A percentile compares a stretch with the other conserved stretches of the same genome.
Conservation (phyloP, 2,888 invertebrate genomes). For the Ornithoptera alexandrae region DNA sequence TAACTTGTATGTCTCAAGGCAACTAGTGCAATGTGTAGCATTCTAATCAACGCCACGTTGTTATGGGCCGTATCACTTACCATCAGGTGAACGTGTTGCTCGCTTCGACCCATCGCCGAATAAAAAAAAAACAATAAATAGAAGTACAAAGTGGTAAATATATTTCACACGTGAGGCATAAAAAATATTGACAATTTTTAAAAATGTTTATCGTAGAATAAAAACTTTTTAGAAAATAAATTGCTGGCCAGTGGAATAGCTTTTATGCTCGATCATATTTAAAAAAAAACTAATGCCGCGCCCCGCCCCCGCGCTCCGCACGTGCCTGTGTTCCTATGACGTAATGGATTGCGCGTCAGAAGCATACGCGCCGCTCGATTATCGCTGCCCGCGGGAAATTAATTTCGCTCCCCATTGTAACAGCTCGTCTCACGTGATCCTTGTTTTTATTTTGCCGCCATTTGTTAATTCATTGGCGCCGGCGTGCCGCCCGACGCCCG, state of each 20-base stretch:
- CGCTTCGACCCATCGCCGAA: no score
- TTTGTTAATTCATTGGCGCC: slow-evolving; percentile 24
- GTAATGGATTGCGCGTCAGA: slow-evolving; percentile 54
- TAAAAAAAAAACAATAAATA: no score
- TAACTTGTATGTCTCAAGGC: no score
- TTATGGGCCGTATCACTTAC: no score
- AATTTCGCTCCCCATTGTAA: slow-evolving; percentile 40
- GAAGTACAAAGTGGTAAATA: no score
- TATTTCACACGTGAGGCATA: no score
- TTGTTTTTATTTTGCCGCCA: slow-evolving; percentile 19
- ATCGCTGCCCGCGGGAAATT: slow-evolving; percentile 43
- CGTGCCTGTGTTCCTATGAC: slow-evolving; percentile 42
- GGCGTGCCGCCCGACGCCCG: slow-evolving; percentile 7
- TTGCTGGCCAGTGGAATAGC: neutral
- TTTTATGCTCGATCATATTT: neutral
- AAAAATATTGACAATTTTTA: no score
- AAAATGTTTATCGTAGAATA: no score
- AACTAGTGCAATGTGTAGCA: no score
- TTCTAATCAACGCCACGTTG: no score
- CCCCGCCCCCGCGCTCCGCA: neutral
- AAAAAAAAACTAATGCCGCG: neutral
- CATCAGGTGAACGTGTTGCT: no score
- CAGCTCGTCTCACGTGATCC: slow-evolving; percentile 6
- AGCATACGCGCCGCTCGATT: slow-evolving; percentile 43
- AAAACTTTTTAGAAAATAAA: neutral